phyloP scores from a whole-genome alignment of 2,113 vertebrate species.

The Dolichotis patagonum region DNA sequence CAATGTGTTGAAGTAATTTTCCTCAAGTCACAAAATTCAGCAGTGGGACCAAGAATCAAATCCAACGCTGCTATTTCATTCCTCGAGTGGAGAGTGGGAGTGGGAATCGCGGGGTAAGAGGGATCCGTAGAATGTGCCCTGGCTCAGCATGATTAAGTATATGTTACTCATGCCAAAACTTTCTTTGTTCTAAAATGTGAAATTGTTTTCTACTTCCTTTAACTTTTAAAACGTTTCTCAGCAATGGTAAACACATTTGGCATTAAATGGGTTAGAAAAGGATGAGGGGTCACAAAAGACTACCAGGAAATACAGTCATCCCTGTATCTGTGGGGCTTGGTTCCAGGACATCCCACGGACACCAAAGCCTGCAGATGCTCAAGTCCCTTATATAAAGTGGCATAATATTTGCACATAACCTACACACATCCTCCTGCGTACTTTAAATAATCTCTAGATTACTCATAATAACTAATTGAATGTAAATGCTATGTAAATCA shows the following conservation, averaged over 20 bases:
- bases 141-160: background rate
- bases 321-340: background rate
- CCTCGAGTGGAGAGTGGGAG: background rate
- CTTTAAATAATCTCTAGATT: constrained; percentile 13
- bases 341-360: background rate
- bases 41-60: background rate
- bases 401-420: background rate
- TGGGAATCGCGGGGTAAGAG: background rate
- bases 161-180: background rate
- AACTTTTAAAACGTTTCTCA: background rate
- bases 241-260: background rate
- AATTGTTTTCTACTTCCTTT: background rate
- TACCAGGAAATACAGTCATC: background rate
- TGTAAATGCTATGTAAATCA: background rate
- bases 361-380: background rate
- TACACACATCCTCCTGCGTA: background rate
- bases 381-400: background rate
- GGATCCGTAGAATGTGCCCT: background rate
- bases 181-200: background rate
- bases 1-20: background rate
- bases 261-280: background rate
- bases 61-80: background rate
- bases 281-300: background rate
- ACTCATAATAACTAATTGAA: background rate
- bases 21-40: background rate